A percentile compares a stretch with the other conserved stretches of the same genome.
phyloP scores from a whole-genome alignment of 2,113 vertebrate genomes.

The Guaruba guarouba region DNA sequence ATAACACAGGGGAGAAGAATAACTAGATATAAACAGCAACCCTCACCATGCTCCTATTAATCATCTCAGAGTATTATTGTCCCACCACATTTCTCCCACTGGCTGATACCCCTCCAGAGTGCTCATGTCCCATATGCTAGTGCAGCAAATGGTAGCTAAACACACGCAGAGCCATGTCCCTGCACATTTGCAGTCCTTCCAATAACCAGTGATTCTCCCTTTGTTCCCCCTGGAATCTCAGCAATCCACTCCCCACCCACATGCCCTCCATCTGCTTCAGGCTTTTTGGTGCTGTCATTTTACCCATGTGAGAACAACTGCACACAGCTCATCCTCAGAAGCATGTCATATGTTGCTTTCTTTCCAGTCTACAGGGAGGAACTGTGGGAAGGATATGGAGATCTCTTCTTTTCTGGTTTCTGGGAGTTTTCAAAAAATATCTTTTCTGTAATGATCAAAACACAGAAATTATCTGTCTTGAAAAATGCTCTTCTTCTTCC shows the following conservation, averaged over 20 bases:
- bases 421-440: background rate
- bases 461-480: background rate
- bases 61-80: background rate
- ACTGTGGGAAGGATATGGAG: background rate
- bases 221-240: conserved; percentile 28
- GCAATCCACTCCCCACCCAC: conserved; percentile 7
- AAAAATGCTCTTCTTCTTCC: background rate
- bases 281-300: background rate
- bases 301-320: background rate
- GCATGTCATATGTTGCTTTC: background rate
- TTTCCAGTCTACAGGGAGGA: background rate
- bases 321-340: background rate
- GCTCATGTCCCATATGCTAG: background rate
- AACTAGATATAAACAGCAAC: conserved; percentile 32
- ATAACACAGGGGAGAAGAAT: conserved; percentile 9
- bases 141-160: background rate
- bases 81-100: background rate
- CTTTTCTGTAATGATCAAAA: background rate
- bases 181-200: background rate
- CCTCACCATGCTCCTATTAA: background rate
- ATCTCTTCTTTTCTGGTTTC: background rate
- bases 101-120: background rate
- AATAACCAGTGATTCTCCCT: background rate
- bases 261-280: background rate
- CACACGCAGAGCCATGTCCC: accelerated